Evolutionary conservation across 1,140 invertebrate genomes (phyloP).

Genomic region (Saccostrea echinata): DNA sequence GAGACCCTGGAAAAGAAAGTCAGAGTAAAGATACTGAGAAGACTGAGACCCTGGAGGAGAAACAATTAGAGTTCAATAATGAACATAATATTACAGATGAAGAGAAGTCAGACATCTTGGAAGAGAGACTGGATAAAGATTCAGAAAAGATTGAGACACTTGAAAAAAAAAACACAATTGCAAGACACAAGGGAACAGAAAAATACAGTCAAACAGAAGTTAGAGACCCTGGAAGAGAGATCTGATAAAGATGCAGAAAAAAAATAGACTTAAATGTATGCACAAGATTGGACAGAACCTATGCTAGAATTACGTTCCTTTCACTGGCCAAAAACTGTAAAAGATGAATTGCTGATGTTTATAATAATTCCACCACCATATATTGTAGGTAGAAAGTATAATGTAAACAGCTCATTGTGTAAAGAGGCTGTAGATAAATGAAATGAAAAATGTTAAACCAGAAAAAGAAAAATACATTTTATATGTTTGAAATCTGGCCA

Average conservation of each 20-base stretch:
- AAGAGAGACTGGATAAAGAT: too few species aligned
- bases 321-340: conserved; percentile 50
- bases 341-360: conserved; percentile 44
- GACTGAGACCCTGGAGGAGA: too few species aligned
- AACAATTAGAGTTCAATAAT: too few species aligned
- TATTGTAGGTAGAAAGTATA: neutral
- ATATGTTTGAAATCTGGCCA: too few species aligned
- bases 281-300: conserved; percentile 1
- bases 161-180: too few species aligned
- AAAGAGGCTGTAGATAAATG: neutral
- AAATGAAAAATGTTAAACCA: neutral
- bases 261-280: conserved; percentile 41
- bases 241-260: neutral
- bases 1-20: too few species aligned
- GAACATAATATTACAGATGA: too few species aligned
- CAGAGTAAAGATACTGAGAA: too few species aligned
- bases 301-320: conserved; percentile 45
- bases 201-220: too few species aligned
- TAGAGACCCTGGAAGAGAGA: neutral
- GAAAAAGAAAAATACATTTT: neutral
- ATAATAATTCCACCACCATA: neutral
- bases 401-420: neutral
- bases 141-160: too few species aligned
- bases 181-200: too few species aligned
- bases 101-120: too few species aligned